Evolutionary conservation across 1,140 invertebrate genomes (phyloP).

Genomic region (Harpegnathos saltator): DNA sequence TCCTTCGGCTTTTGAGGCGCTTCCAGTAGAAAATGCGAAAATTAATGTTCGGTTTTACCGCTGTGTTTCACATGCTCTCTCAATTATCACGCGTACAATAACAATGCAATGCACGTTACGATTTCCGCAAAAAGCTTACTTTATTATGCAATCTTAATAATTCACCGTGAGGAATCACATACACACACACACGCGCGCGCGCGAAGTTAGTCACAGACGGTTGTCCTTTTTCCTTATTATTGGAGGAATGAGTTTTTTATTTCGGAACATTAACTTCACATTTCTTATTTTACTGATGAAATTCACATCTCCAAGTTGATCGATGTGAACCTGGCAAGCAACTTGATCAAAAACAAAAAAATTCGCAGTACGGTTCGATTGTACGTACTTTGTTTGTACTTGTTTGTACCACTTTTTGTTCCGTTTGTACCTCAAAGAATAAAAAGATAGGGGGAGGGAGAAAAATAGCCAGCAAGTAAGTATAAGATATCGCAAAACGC

Average conservation of each 20-base stretch:
- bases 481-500: no score
- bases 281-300: constrained; percentile 13
- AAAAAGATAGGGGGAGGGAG: no score
- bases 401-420: no score
- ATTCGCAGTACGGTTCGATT: no score
- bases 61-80: constrained; percentile 35
- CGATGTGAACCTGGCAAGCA: no score
- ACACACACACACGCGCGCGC: no score
- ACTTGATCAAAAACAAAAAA: no score
- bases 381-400: no score
- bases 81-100: constrained; percentile 54
- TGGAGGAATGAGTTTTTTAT: not conserved
- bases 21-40: constrained; percentile 44
- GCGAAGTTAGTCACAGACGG: constrained; percentile 14
- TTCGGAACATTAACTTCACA: constrained; percentile 9
- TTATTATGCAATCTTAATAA: constrained; percentile 23
- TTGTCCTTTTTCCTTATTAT: not conserved
- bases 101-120: constrained; percentile 27
- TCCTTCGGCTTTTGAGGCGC: constrained; percentile 42
- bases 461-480: no score
- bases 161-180: constrained; percentile 14
- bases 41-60: constrained; percentile 44
- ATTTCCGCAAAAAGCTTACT: constrained; percentile 37
- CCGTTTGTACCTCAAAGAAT: no score
- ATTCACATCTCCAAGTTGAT: no score